phyloP scores from a whole-genome alignment of 2,888 invertebrate species.

The Ophion slaviceki region DNA sequence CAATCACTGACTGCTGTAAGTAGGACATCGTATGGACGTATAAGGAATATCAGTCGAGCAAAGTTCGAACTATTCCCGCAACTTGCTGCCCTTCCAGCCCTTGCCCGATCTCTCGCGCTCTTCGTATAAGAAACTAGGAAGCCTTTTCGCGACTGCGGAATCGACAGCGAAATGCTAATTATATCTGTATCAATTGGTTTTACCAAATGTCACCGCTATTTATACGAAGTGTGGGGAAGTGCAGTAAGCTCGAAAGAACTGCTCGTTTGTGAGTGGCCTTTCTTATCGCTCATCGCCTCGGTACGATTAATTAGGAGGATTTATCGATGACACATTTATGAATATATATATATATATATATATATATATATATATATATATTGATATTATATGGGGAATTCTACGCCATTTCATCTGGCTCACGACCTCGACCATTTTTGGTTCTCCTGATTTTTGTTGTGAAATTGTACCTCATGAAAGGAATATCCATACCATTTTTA shows the following conservation, averaged over 20 bases:
- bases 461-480: no score
- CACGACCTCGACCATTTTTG: no score
- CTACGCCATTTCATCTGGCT: no score
- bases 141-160: constrained; percentile 58
- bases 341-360: not conserved
- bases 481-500: no score
- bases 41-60: constrained; percentile 61
- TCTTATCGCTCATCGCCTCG: not conserved
- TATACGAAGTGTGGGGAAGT: constrained; percentile 25
- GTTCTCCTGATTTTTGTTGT: no score
- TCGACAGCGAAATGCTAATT: constrained; percentile 62
- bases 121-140: constrained; percentile 53
- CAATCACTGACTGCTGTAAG: constrained; percentile 78
- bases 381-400: no score
- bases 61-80: constrained; percentile 62
- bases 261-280: not conserved
- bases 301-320: not conserved
- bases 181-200: constrained; percentile 50
- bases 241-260: constrained; percentile 1
- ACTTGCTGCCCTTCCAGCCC: constrained; percentile 11
- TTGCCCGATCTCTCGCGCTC: constrained; percentile 18
- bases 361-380: no score
- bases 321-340: not conserved
- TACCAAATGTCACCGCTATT: constrained; percentile 59
- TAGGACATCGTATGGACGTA: constrained; percentile 79